phyloP scores from a whole-genome alignment of 2,888 invertebrate species.

The Boloria selene region DNA sequence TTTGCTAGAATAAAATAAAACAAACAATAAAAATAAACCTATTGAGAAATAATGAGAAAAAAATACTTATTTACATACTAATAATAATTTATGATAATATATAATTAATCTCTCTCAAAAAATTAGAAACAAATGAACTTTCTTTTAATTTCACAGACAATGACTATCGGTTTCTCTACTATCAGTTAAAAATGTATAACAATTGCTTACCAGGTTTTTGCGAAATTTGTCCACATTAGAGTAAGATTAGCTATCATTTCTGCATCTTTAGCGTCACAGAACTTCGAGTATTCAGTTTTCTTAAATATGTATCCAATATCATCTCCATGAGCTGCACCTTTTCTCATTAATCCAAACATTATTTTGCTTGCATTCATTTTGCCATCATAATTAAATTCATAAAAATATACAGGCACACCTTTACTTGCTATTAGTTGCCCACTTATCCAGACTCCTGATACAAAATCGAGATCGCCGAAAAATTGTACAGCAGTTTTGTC shows the following conservation, averaged over 20 bases:
- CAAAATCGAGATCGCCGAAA: slow-evolving; percentile 55
- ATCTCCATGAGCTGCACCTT: slow-evolving; percentile 57
- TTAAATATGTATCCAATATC: slow-evolving; percentile 41
- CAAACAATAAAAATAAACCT: too few relatives aligned
- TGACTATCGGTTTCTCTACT: background rate
- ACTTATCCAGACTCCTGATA: slow-evolving; percentile 51
- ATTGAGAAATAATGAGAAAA: background rate
- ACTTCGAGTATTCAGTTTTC: slow-evolving; percentile 25
- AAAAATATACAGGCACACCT: slow-evolving; percentile 50
- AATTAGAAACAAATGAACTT: background rate
- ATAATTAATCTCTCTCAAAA: background rate
- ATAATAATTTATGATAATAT: too few relatives aligned
- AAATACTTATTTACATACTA: background rate
- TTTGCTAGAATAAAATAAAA: slow-evolving; percentile 46
- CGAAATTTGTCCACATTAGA: slow-evolving; percentile 59
- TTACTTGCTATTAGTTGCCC: slow-evolving; percentile 44
- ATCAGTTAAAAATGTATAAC: background rate
- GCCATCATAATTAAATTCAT: slow-evolving; percentile 56
- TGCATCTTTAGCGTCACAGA: slow-evolving; percentile 42
- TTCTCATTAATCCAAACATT: slow-evolving; percentile 43
- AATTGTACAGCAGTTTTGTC: slow-evolving; percentile 52
- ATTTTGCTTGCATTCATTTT: slow-evolving; percentile 48
- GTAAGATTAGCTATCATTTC: slow-evolving; percentile 44
- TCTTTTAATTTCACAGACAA: too few relatives aligned
- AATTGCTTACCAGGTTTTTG: slow-evolving; percentile 55